Evolutionary conservation across 2,888 invertebrate species (phyloP), one percentile per base, ranked within the genome.

Genomic region (Oegoconia quadripuncta): DNA sequence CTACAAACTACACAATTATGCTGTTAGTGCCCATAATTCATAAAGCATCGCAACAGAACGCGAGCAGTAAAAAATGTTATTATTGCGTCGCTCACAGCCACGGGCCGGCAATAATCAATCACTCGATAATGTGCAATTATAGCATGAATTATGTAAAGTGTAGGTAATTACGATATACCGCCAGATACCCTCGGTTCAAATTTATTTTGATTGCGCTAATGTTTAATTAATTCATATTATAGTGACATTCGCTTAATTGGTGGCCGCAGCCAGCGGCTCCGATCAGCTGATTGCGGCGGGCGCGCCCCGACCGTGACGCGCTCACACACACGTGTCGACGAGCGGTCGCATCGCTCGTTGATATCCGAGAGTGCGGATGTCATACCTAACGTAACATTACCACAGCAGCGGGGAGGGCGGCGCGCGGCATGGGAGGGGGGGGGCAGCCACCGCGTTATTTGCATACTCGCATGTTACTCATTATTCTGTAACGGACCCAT

Each of bases 211-310:
- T 31, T 12, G 27, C 13, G 27, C n/a, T 14, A 5, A 34, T 34
- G 17, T 26, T 34, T 34, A 25, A 34, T 34, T 34, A 27, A 34
- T n/a, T n/a, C n/a, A n/a, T n/a, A n/a, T n/a, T 17, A 18, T 13
- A 12, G 34, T 34, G 34, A 34, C 34, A 27, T 15, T 27, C 26
- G n/a, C 20, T 28, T 35, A 35, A 35, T 28, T 35, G 18, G 28
- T 20, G 28, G 23, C 14, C 23, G 33, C 15, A 27, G 27, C 8
- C 5, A 8, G 27, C 13, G 11, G 8, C 27, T 11, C n/a, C 12
- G 16, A 35, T 28, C 35, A 35, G 35, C 35, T 35, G 35, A 35
- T 35, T 20, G 34, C 11, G 18, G 30, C 14, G 30, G 8, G 1
- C 8, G 30, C 11, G 23, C 11, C 8, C 3, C 23, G 23, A 23